phyloP scores from a whole-genome alignment of 23 tunicate genomes.

The Diplosoma virens region DNA sequence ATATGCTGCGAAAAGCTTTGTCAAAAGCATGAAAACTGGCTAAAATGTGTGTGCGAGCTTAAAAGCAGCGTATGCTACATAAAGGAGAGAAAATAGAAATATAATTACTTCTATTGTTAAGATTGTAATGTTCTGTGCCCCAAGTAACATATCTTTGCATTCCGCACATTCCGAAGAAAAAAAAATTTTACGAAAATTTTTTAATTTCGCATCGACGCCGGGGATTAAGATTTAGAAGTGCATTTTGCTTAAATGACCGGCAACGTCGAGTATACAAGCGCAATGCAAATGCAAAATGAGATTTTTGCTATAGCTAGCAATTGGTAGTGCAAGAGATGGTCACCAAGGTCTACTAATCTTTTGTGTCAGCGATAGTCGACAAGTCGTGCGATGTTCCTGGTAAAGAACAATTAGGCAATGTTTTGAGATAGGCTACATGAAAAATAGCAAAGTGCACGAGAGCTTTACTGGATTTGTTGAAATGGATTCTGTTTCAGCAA shows the following conservation, averaged over 20 bases:
- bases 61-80: constrained; percentile 6
- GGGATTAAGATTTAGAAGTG: background rate
- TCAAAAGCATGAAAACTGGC: constrained; percentile 33
- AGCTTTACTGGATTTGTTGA: constrained; percentile 18
- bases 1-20: constrained; percentile 26
- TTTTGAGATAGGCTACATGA: background rate
- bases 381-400: background rate
- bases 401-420: background rate
- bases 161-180: background rate
- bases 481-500: constrained; percentile 12
- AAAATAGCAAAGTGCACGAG: no score
- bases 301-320: background rate
- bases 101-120: background rate
- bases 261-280: constrained; percentile 9
- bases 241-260: background rate
- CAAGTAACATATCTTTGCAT: background rate
- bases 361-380: constrained; percentile 10
- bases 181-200: background rate
- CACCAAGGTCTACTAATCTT: background rate
- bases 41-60: constrained; percentile 28
- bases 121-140: constrained; percentile 12
- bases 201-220: background rate
- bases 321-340: background rate
- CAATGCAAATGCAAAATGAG: constrained; percentile 21
- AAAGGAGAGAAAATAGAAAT: constrained; percentile 24